Percentiles rank a stretch among this genome's conserved stretches.
Conservation (phyloP, 2,888 invertebrate species). For the Metalampra italica region DNA sequence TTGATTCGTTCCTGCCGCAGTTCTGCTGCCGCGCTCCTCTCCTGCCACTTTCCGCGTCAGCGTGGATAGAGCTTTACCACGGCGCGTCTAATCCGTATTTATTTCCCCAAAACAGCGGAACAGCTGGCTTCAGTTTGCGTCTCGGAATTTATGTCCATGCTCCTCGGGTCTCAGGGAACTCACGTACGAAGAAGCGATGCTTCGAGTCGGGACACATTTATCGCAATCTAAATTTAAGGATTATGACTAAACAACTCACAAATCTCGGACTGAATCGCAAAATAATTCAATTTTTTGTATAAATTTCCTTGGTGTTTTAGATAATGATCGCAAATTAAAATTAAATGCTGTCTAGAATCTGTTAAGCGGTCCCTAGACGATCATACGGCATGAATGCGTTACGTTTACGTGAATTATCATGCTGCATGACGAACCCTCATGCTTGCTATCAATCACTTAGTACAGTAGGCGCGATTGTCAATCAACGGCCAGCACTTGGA, state of each 20-base stretch:
- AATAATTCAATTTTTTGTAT: background rate
- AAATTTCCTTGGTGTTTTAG: too few relatives aligned
- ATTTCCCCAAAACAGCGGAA: conserved; percentile 69
- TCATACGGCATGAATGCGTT: too few relatives aligned
- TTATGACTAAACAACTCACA: background rate
- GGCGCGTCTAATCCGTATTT: conserved; percentile 68
- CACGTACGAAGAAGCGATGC: conserved; percentile 38
- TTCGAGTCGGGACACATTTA: conserved; percentile 6
- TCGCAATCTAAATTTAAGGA: background rate
- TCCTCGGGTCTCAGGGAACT: conserved; percentile 44
- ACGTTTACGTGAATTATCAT: too few relatives aligned
- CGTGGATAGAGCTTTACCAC: conserved; percentile 26
- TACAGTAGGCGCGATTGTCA: too few relatives aligned
- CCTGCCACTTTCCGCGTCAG: background rate
- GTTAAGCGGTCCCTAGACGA: too few relatives aligned
- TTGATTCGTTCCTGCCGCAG: too few relatives aligned
- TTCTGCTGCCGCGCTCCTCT: too few relatives aligned
- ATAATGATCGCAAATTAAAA: too few relatives aligned
- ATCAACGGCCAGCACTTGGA: too few relatives aligned
- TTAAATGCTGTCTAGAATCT: too few relatives aligned
- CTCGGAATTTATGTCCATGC: conserved; percentile 63
- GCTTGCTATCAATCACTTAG: too few relatives aligned
- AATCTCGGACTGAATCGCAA: background rate
- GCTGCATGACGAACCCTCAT: too few relatives aligned
- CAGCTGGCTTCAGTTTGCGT: conserved; percentile 70